Base-by-base conservation (phyloP, 2,797 vertebrate species). In the Cynodonichthys magdalenae region DNA sequence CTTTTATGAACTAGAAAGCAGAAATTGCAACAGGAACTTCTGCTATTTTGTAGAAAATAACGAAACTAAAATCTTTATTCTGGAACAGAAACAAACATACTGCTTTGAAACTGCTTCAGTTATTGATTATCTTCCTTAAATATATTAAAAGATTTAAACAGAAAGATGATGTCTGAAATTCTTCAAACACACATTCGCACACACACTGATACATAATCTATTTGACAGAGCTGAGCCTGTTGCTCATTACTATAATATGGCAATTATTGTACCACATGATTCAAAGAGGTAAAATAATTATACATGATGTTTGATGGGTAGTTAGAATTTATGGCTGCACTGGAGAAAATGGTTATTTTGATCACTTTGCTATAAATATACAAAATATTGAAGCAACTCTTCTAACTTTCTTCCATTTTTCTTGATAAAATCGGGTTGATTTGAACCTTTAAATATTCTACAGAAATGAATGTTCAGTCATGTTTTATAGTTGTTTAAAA, bases 231-330 rank as follows among this genome's bases (percentile, higher is more conserved):
- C 28, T 15, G 5, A 60, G 47, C 20, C 53, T 84, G 66, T 53
- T 69, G 50, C 47, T 66, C 47, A 53, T 72, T 66, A 77, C 5
- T 41, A 59, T n/a, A 41, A 51, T 20, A 62, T 41, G 17, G 6
- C 18, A 57, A 70, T 44, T 27, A 28, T 10, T 53, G 1, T 27
- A 15, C 6, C 6, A 6, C 0, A 10, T 42, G 15, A 46, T 0
- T n/a, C 20, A 50, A 57, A 36, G 19, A 36, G 28, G 39, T 66
- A 36, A 45, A 52, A 34, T 1, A 39, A 59, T 45, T 59, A 52
- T 15, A 12, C 8, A 10, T 6, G 9, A 9, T 18, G 14, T 18
- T 19, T 17, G 36, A 8, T 28, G n/a, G 39, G 7, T 18, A 7
- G 15, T 9, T 52, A 0, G 1, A 53, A 48, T 36, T 47, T 14